Conservation (phyloP, 2,113 vertebrate species). For the Misgurnus mizolepis region DNA sequence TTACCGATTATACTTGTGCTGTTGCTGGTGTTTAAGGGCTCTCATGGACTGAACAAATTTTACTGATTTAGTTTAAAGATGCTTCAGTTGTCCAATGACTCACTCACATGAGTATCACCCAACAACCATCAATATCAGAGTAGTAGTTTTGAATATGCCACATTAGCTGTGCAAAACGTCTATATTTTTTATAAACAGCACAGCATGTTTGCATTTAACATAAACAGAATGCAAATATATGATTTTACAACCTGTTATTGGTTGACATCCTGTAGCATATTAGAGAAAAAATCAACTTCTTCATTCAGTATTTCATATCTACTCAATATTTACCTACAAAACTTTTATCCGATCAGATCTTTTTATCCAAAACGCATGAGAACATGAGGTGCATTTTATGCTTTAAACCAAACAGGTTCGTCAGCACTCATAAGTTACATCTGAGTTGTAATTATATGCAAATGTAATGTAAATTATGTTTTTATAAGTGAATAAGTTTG, state of each 20-base stretch:
- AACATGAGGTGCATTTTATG: no score
- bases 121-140: conserved; percentile 9
- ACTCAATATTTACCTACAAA: conserved; percentile 36
- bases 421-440: conserved; percentile 1
- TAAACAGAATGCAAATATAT: not conserved
- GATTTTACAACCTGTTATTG: not conserved
- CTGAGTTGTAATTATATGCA: no score
- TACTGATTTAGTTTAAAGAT: conserved; percentile 80
- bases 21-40: conserved; percentile 92
- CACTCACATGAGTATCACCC: conserved; percentile 32
- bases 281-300: no score
- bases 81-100: conserved; percentile 37
- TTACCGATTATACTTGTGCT: conserved; percentile 88
- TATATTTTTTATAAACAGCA: not conserved
- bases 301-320: conserved; percentile 33
- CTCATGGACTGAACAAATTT: conserved; percentile 94
- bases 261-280: not conserved
- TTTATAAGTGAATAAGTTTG: not conserved
- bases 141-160: not conserved
- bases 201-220: not conserved
- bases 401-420: no score
- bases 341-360: conserved; percentile 28
- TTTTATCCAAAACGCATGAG: conserved; percentile 33
- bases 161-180: no score
- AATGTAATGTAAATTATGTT: not conserved